Evolutionary conservation across 2,888 invertebrate genomes (phyloP), one percentile per base, ranked within the genome.

Genomic region (Cyaniris semiargus): DNA sequence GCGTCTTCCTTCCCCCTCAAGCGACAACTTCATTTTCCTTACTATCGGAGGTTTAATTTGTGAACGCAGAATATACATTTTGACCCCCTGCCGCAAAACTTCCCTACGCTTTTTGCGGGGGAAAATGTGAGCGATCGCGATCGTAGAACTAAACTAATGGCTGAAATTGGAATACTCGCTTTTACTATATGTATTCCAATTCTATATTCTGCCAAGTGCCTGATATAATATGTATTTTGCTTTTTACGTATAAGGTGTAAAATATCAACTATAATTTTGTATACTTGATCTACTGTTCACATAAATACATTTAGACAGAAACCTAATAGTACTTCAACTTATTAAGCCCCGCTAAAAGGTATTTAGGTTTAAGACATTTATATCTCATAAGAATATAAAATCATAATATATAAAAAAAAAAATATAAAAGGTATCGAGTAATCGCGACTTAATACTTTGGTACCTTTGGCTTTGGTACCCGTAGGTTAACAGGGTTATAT

Each of bases 11-110:
- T 83, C 80, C 85, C 78, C 60, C 23, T 21, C 60, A 10, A 44
- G 83, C 84, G 85, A 85, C 86, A 85, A 85, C 80, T 83, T 83
- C 84, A 87, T 86, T 85, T 82, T 83, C 84, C 85, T 83, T 85
- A 85, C 86, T 85, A 81, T 81, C 77, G 53, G 60, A 48, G 76
- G 78, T 80, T 80, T 72, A 78, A 78, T 79, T 79, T 78, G 71
- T 60, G 60, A 60, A 60, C 60, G 60, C 10, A 13, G 60, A 60
- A 23, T 60, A 60, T 58, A 75, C 75, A 70, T 21, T 71, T 34
- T 31, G 23, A 31, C 60, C 60, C 60, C 60, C 60, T 13, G 58
- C n/a, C 58, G 21, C n/a, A 56, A 58, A 21, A 58, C 53, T 53
- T 18, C 53, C 53, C 53, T 18, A 53, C 5, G 53, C 15, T 53